A percentile compares a stretch with the other conserved stretches of the same genome.
Evolutionary conservation across 2,888 invertebrate species (phyloP).

Genomic region (Thecocarcelia acutangulata): DNA sequence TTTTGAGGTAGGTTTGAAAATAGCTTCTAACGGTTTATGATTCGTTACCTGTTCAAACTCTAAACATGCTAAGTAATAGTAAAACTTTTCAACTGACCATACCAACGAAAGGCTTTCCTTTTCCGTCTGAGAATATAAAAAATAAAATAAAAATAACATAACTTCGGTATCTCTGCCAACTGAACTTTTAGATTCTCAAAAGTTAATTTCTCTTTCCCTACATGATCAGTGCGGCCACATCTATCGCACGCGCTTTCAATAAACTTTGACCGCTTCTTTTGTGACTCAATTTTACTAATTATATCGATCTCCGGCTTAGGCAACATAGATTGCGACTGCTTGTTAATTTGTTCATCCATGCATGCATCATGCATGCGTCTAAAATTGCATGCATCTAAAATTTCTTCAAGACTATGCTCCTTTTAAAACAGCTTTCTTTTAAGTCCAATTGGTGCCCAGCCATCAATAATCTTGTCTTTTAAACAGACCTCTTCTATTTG

Average conservation of each 20-base stretch:
- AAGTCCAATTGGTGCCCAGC: not conserved
- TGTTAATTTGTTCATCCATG: no score
- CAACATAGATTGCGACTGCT: no score
- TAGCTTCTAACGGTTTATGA: constrained; percentile 74
- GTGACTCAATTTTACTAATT: no score
- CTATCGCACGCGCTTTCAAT: no score
- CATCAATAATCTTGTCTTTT: not conserved
- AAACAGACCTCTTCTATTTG: not conserved
- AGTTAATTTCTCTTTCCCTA: constrained; percentile 74
- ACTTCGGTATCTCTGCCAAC: constrained; percentile 37
- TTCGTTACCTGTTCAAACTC: constrained; percentile 76
- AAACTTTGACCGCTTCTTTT: no score
- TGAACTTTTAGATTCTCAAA: constrained; percentile 72
- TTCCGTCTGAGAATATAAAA: constrained; percentile 62
- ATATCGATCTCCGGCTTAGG: no score
- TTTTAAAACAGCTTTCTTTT: not conserved
- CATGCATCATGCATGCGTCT: no score
- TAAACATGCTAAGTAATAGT: constrained; percentile 78
- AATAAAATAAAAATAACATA: no score
- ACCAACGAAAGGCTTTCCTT: constrained; percentile 72
- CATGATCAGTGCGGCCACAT: no score
- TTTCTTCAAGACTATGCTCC: not conserved
- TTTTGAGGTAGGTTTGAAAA: constrained; percentile 72
- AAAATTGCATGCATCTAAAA: no score
- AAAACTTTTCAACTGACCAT: no score